Percentiles rank a stretch among this genome's conserved stretches.
phyloP scores from a whole-genome alignment of 2,888 invertebrate genomes.

The Clusia tigrina region DNA sequence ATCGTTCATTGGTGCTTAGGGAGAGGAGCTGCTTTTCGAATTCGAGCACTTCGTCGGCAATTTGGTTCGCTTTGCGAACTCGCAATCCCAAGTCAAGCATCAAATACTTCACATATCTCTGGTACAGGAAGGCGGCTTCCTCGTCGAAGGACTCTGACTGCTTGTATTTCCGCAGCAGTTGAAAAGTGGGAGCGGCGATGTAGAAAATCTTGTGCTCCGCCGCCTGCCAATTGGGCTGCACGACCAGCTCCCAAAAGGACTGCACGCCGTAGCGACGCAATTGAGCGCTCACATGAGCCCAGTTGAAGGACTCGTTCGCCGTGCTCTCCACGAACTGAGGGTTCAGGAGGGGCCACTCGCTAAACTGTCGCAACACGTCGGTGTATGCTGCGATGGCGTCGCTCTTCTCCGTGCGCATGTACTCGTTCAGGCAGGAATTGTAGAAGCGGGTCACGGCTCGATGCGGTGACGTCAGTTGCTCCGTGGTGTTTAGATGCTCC shows the following conservation, averaged over 20 bases:
- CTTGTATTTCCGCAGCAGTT: conserved; percentile 36
- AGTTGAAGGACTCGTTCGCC: conserved; percentile 40
- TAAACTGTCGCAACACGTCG: conserved; percentile 38
- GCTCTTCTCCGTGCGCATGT: conserved; percentile 16
- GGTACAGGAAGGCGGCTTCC: conserved; percentile 47
- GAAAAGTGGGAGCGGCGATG: conserved; percentile 47
- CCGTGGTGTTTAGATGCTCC: background rate
- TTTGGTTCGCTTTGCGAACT: conserved; percentile 47
- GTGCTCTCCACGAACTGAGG: conserved; percentile 26
- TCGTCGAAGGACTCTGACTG: conserved; percentile 34
- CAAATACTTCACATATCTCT: conserved; percentile 53
- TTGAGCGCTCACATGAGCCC: conserved; percentile 48
- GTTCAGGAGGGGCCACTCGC: conserved; percentile 52
- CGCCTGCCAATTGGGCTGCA: conserved; percentile 58
- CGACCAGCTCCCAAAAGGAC: conserved; percentile 47
- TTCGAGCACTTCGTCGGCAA: conserved; percentile 48
- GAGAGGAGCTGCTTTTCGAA: conserved; percentile 47
- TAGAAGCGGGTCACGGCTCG: conserved; percentile 40
- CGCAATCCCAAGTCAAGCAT: conserved; percentile 52
- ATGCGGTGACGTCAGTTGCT: background rate
- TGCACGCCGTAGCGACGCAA: conserved; percentile 52
- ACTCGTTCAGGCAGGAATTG: conserved; percentile 43
- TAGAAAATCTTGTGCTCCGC: conserved; percentile 53
- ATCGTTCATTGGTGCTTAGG: conserved; percentile 33
- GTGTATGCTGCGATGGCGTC: conserved; percentile 44